Conservation (phyloP, 2,797 vertebrate species). For the Chloroceryle amazona region DNA sequence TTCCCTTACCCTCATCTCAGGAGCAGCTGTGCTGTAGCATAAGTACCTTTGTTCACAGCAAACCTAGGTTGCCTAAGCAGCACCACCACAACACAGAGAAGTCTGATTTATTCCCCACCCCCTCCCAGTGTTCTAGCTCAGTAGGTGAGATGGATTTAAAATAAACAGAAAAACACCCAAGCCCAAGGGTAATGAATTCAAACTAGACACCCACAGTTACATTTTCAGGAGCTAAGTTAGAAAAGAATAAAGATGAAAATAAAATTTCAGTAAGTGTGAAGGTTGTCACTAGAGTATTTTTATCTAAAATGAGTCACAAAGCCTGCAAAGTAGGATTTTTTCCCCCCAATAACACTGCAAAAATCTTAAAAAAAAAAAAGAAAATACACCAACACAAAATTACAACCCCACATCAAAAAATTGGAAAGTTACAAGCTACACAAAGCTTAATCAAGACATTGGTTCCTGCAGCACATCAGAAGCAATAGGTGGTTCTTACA, state of each 20-base stretch:
- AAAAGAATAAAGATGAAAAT: conserved; percentile 54
- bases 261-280: conserved; percentile 36
- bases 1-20: background rate
- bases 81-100: background rate
- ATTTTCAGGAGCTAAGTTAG: conserved; percentile 33
- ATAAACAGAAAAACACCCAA: background rate
- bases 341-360: background rate
- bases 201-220: conserved; percentile 45
- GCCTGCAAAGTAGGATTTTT: background rate
- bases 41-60: background rate
- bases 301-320: conserved; percentile 60
- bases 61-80: background rate
- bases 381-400: background rate
- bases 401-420: background rate
- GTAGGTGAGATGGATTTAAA: conserved; percentile 35
- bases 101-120: background rate
- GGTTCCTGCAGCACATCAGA: background rate
- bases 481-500: background rate
- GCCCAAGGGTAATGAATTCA: conserved; percentile 8
- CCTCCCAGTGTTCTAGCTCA: background rate
- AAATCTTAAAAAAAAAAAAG: background rate
- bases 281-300: conserved; percentile 57
- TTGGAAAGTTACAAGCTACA: background rate
- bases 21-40: background rate
- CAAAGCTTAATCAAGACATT: background rate